Evolutionary conservation across 2,797 vertebrate genomes (phyloP), one percentile per base, ranked within the genome.

Genomic region (Pithecia hirsuta): DNA sequence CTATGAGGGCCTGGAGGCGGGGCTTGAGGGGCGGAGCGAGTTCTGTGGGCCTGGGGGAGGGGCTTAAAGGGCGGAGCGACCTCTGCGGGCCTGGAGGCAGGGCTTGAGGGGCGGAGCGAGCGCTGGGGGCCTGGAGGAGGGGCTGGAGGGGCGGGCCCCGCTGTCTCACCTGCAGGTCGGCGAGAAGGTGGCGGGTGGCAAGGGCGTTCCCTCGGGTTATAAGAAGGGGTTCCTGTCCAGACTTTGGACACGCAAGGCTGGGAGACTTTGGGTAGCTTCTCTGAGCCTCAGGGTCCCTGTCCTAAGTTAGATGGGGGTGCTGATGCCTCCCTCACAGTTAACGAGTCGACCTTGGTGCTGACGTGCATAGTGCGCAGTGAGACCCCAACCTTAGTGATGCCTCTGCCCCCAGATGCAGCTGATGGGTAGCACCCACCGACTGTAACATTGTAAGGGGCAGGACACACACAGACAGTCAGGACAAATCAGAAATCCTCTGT

Each of bases 161-260:
- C 0, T 1, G 17, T 39, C 33, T 24, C 7, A 13, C n/a, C 2
- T 1, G 55, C 44, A 30, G 48, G 13, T 50, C 2, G 0, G 50
- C 7, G 44, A 57, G n/a, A 22, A 33, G 17, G 57, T 0, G 1
- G 36, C 59, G 0, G 8, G 44, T 0, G 1, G 5, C 26, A 33
- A 72, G 8, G 41, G 24, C 7, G 2, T 61, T 24, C 72, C 24
- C 52, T 44, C 1, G 33, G 26, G 33, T 8, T 28, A 36, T 5
- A 4, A 30, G 41, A 36, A 4, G 44, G n/a, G 5, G 30, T 30
- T 75, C 36, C 2, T 3, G 30, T 81, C 83, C 30, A 55, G 83
- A 74, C 33, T 78, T 46, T 64, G n/a, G 19, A 67, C 64, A 67
- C 24, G 2, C 26, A 10, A 5, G 28, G 7, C 22, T 28, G 15